These are phyloP conservation scores for Channa striata DNA, from an alignment of 2,797 vertebrate genomes.

Conservation along the genomic window DNA sequence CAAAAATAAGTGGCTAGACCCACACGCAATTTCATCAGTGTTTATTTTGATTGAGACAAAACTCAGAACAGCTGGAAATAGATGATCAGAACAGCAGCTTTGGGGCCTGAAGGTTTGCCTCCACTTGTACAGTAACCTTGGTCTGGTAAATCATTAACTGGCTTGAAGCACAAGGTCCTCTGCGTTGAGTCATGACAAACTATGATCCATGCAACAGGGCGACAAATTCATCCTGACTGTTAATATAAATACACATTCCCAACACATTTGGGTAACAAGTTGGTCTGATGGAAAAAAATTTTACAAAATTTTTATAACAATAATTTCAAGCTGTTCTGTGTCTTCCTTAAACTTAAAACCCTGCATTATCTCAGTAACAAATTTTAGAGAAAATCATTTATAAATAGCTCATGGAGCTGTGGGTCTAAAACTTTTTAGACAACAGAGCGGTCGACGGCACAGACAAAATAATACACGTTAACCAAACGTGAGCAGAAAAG, in stretches of 20 bases:
- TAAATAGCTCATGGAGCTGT: too few species aligned
- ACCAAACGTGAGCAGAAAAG: too few species aligned
- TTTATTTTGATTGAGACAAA: constrained; percentile 34
- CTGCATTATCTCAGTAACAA: neutral
- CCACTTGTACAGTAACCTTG: constrained; percentile 70
- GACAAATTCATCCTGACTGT: neutral
- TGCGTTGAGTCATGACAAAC: constrained; percentile 49
- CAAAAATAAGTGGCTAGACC: constrained; percentile 32
- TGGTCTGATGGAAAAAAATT: neutral
- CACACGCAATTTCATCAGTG: constrained; percentile 33
- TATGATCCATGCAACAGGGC: constrained; percentile 9
- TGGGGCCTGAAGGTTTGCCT: constrained; percentile 59
- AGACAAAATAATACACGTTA: too few species aligned
- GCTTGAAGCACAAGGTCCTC: constrained; percentile 56
- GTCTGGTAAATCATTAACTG: constrained; percentile 74
- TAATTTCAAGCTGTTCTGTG: neutral
- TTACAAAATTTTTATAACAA: too few species aligned
- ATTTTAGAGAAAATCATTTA: neutral
- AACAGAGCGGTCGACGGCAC: too few species aligned
- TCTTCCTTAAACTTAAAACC: too few species aligned
- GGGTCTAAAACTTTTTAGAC: too few species aligned
- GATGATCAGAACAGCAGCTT: constrained; percentile 45
- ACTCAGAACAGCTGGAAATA: constrained; percentile 30
- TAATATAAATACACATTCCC: constrained; percentile 6
- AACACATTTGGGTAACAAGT: neutral